Evolutionary conservation across 2,797 vertebrate genomes (phyloP).

Genomic region (Xiphorhynchus erythropygius): DNA sequence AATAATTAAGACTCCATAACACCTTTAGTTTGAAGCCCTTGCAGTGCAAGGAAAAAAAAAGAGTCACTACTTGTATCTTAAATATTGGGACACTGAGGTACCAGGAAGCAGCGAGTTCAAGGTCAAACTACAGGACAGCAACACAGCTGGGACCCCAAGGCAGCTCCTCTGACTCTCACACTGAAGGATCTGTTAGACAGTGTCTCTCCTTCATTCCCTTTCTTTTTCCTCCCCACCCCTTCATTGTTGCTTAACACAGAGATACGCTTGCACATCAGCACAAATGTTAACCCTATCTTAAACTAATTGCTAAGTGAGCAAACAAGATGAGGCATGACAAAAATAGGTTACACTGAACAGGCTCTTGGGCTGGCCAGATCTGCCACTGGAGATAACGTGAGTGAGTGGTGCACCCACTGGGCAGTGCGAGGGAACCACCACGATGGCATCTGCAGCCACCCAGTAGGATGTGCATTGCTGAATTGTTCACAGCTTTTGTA

Average conservation of each 20-base stretch:
- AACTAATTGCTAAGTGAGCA: conserved; percentile 40
- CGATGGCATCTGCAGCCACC: neutral
- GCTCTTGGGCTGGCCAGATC: neutral
- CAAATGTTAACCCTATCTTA: conserved; percentile 35
- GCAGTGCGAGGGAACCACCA: neutral
- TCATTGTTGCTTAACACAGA: neutral
- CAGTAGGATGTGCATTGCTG: neutral
- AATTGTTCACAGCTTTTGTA: neutral
- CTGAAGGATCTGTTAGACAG: neutral
- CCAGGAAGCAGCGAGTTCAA: neutral
- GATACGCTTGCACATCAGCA: conserved; percentile 36
- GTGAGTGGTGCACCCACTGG: neutral
- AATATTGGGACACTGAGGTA: neutral
- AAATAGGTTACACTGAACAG: conserved; percentile 50
- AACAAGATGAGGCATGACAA: conserved; percentile 42
- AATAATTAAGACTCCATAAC: neutral
- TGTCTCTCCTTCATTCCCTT: neutral
- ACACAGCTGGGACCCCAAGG: neutral
- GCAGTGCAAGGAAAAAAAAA: neutral
- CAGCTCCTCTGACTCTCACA: neutral
- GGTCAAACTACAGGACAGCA: neutral
- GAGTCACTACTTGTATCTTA: neutral
- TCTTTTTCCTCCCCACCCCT: neutral
- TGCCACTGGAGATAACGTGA: neutral
- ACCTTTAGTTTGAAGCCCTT: neutral